Evolutionary conservation across 2,797 vertebrate genomes (phyloP).

Genomic region (Gymnoscopelus microlampas): DNA sequence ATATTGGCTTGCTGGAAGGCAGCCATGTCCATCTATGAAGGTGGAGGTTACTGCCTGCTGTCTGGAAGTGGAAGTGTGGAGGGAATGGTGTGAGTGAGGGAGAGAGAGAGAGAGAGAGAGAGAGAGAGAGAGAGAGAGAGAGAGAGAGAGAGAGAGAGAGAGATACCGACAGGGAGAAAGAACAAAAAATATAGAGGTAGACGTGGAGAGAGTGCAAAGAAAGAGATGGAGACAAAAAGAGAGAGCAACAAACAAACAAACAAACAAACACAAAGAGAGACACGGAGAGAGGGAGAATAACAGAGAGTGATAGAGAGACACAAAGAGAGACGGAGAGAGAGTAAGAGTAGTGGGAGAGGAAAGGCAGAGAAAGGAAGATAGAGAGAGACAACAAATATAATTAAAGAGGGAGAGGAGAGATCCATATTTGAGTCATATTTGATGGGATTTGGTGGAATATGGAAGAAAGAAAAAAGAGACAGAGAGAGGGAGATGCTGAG

Average conservation of each 20-base stretch:
- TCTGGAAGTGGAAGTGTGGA: slow-evolving; percentile 5
- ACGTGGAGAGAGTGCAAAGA: neutral
- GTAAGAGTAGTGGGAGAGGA: too few species aligned
- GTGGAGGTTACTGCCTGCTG: slow-evolving; percentile 4
- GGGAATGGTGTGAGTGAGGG: neutral
- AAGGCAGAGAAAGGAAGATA: too few species aligned
- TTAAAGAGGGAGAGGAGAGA: too few species aligned
- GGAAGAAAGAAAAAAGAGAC: too few species aligned
- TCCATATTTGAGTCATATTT: too few species aligned
- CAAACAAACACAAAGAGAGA: neutral
- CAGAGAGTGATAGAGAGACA: neutral
- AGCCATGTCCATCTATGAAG: neutral
- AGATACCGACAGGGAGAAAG: neutral
- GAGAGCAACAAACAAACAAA: neutral
- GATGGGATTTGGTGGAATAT: too few species aligned
- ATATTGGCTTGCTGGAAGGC: slow-evolving; percentile 5
- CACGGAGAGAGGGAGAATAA: neutral
- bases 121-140: neutral
- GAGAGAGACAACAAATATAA: too few species aligned
- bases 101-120: neutral
- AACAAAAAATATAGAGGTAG: too few species aligned
- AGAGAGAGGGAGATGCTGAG: too few species aligned
- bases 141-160: neutral
- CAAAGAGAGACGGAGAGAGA: neutral
- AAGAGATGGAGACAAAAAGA: neutral